phyloP scores from a whole-genome alignment of 2,797 vertebrate species.

The Sebastes steindachneri region DNA sequence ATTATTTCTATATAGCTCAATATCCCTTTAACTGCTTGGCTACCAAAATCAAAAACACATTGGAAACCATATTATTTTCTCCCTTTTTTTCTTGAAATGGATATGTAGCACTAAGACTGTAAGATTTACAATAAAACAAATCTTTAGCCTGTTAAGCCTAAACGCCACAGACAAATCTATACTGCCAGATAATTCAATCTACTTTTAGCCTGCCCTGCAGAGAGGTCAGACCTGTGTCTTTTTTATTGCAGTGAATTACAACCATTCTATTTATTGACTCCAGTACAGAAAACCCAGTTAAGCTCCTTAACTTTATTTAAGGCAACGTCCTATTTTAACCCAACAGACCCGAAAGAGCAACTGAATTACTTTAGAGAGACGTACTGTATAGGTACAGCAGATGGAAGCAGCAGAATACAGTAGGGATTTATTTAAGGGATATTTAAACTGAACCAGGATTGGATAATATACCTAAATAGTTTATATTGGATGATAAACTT shows the following conservation, averaged over 20 bases:
- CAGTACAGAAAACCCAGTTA: not conserved
- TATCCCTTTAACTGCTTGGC: not conserved
- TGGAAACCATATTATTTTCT: not conserved
- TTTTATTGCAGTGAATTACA: not conserved
- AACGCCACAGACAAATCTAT: not conserved
- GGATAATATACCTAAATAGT: not conserved
- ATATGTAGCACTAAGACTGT: no score
- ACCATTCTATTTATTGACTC: not conserved
- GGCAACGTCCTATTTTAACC: not conserved
- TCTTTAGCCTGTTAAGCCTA: not conserved
- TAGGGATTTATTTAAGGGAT: not conserved
- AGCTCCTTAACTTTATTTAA: slow-evolving; percentile 18
- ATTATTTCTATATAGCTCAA: not conserved
- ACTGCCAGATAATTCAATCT: not conserved
- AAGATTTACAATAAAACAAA: not conserved
- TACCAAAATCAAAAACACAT: not conserved
- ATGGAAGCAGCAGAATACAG: not conserved
- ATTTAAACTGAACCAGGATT: not conserved
- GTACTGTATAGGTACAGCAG: not conserved
- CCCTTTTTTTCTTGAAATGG: not conserved
- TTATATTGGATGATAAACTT: not conserved
- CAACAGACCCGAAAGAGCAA: not conserved
- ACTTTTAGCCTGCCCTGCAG: not conserved
- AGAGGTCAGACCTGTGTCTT: not conserved
- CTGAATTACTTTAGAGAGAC: not conserved